Percentiles rank a stretch among this genome's conserved stretches.
phyloP scores from a whole-genome alignment of 2,888 invertebrate genomes.

The Drosophila emarginata region DNA sequence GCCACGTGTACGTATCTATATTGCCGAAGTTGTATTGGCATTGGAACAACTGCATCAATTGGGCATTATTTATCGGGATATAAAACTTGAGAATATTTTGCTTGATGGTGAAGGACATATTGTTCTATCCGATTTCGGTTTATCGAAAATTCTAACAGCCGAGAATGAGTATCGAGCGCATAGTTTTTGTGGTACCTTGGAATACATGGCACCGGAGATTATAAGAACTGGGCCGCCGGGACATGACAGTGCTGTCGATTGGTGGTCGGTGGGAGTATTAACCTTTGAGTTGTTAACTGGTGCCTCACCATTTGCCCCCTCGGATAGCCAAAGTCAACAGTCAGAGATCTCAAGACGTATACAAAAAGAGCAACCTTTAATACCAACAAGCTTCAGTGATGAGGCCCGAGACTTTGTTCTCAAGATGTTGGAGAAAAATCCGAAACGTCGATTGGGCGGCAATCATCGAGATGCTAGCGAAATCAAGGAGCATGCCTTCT shows the following conservation, averaged over 20 bases:
- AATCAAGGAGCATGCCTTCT: conserved; percentile 95
- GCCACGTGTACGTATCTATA: conserved; percentile 94
- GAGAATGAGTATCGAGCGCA: conserved; percentile 92
- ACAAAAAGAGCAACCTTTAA: conserved; percentile 93
- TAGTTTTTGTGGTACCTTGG: conserved; percentile 99
- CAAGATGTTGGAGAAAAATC: conserved; percentile 94
- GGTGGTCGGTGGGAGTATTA: conserved; percentile 99
- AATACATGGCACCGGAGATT: conserved; percentile 97
- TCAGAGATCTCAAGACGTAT: conserved; percentile 97
- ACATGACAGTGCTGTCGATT: conserved; percentile 98
- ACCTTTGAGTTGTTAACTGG: conserved; percentile 98
- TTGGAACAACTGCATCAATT: conserved; percentile 97
- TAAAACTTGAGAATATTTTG: conserved; percentile 98
- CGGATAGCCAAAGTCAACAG: conserved; percentile 96
- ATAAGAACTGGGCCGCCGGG: conserved; percentile 93
- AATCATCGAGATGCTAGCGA: conserved; percentile 92
- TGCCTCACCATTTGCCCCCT: conserved; percentile 98
- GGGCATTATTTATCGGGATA: conserved; percentile 98
- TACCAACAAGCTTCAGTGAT: conserved; percentile 90
- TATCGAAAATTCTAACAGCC: conserved; percentile 92
- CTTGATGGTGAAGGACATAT: conserved; percentile 97
- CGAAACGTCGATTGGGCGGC: conserved; percentile 91
- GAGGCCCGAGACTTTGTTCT: conserved; percentile 89
- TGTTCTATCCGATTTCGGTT: conserved; percentile 97
- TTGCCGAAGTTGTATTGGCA: conserved; percentile 97